Conservation (phyloP, 2,888 invertebrate genomes). For the Coleophora deauratella region DNA sequence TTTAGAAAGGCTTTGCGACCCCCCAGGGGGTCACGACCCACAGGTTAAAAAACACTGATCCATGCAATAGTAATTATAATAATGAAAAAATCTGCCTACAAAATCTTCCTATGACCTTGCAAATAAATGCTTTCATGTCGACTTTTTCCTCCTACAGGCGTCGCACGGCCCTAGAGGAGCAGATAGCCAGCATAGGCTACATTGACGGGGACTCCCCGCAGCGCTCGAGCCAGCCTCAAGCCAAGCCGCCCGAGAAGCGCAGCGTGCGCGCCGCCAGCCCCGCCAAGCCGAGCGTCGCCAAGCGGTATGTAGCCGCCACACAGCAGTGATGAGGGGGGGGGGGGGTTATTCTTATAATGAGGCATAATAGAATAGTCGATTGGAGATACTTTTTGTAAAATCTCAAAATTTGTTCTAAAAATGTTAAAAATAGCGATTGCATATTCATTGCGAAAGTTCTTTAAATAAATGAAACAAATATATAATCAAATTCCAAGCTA, state of each 20-base stretch:
- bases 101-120: too few relatives aligned
- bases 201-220: slow-evolving; percentile 79
- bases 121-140: too few relatives aligned
- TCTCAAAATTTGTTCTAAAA: too few relatives aligned
- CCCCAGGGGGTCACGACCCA: too few relatives aligned
- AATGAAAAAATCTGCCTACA: too few relatives aligned
- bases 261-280: slow-evolving; percentile 21
- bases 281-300: slow-evolving; percentile 28
- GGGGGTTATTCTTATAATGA: background rate
- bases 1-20: too few relatives aligned
- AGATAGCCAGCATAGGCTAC: slow-evolving; percentile 84
- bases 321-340: background rate
- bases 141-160: slow-evolving; percentile 25
- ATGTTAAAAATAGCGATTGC: too few relatives aligned
- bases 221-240: slow-evolving; percentile 30
- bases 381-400: background rate
- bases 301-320: slow-evolving; percentile 32
- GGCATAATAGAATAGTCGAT: background rate
- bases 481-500: too few relatives aligned
- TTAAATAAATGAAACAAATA: too few relatives aligned
- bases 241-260: slow-evolving; percentile 42
- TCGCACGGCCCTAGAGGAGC: slow-evolving; percentile 83
- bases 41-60: too few relatives aligned
- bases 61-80: too few relatives aligned
- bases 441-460: too few relatives aligned